Evolutionary conservation across 2,888 invertebrate genomes (phyloP).

Genomic region (Meta bourneti): DNA sequence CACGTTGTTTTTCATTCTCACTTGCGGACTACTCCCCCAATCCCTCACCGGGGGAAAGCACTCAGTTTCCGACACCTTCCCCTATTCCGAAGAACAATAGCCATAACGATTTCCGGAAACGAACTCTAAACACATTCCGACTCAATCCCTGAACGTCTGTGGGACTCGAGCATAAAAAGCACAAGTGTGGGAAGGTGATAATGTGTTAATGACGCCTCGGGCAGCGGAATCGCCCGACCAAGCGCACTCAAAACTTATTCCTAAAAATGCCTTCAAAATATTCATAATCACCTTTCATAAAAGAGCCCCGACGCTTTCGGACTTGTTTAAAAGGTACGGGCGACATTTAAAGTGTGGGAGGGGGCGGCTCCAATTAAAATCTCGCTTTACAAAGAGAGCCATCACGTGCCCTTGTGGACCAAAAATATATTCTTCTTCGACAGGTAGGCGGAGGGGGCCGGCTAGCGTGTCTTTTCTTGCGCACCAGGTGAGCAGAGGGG

Average conservation of each 20-base stretch:
- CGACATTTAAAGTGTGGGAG: conserved; percentile 32
- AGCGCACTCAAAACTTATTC: conserved; percentile 12
- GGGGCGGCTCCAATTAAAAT: conserved; percentile 48
- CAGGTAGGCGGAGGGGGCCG: not conserved
- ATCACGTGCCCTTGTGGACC: not conserved
- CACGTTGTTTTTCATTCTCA: no score
- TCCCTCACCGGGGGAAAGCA: no score
- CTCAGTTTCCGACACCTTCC: not conserved
- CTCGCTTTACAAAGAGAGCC: conserved; percentile 47
- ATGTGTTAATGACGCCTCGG: conserved; percentile 38
- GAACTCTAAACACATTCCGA: not conserved
- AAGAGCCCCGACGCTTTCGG: not conserved
- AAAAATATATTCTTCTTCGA: not conserved
- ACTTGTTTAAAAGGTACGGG: not conserved
- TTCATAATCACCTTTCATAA: not conserved
- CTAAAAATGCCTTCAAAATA: not conserved
- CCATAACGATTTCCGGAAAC: not conserved
- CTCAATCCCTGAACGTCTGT: no score
- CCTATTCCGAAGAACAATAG: not conserved
- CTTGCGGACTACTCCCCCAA: no score
- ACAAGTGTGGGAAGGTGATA: not conserved
- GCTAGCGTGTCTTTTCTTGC: not conserved
- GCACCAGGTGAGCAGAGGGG: not conserved
- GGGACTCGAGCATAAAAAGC: not conserved
- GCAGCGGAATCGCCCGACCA: conserved; percentile 9